A percentile compares a stretch with the other conserved stretches of the same genome.
Conservation (phyloP, 2,888 invertebrate species). For the Limnephilus lunatus region DNA sequence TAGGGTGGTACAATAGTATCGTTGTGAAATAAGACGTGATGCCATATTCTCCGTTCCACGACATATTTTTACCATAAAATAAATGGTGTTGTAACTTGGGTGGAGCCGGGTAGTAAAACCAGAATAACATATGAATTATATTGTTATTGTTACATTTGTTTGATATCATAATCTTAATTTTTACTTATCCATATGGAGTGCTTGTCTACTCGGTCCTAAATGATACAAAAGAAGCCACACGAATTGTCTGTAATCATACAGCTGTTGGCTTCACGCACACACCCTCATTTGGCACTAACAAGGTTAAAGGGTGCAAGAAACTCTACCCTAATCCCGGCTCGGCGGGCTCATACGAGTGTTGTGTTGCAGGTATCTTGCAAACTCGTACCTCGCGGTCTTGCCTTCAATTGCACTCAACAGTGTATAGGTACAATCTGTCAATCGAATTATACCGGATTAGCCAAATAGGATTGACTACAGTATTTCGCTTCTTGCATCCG, state of each 20-base stretch:
- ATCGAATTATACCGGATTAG: conserved; percentile 33
- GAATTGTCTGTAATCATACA: not conserved
- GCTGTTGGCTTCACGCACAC: not conserved
- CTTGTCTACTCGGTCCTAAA: not conserved
- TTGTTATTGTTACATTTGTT: not conserved
- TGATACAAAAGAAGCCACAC: not conserved
- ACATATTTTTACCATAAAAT: not conserved
- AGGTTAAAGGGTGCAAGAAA: conserved; percentile 48
- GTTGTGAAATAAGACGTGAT: not conserved
- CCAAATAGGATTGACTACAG: conserved; percentile 28
- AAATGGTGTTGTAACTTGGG: too few species aligned
- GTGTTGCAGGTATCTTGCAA: not conserved
- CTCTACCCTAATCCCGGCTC: conserved; percentile 51
- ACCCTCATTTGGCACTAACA: conserved; percentile 20
- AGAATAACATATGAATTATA: not conserved
- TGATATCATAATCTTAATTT: not conserved
- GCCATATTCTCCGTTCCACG: not conserved
- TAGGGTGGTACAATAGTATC: too few species aligned
- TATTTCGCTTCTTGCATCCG: not conserved
- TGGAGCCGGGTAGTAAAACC: not conserved
- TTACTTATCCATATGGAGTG: not conserved
- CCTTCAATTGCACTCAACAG: conserved; percentile 2
- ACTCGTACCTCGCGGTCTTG: conserved; percentile 27
- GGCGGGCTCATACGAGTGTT: conserved; percentile 44
- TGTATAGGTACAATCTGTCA: conserved; percentile 6